Evolutionary conservation across 2,888 invertebrate species (phyloP).

Genomic region (Drosophila imparisetae): DNA sequence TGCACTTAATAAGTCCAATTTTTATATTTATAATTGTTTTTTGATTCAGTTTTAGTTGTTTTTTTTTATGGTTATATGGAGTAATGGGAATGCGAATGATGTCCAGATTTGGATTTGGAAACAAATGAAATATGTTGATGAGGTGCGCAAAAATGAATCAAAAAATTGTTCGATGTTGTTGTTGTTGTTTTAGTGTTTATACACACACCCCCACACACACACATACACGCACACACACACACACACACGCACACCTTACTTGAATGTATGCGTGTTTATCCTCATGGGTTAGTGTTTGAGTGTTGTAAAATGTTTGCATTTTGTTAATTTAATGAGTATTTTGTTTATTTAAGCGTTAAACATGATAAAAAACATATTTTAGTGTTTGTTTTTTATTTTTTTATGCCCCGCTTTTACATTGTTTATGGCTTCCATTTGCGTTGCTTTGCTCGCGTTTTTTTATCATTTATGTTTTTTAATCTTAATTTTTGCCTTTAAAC

Average conservation of each 20-base stretch:
- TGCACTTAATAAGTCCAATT: conserved; percentile 75
- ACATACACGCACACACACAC: not conserved
- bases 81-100: conserved; percentile 1
- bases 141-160: conserved; percentile 47
- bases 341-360: conserved; percentile 34
- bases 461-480: conserved; percentile 11
- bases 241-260: conserved; percentile 4
- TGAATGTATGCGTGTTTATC: conserved; percentile 15
- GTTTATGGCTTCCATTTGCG: conserved; percentile 75
- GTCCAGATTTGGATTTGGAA: conserved; percentile 10
- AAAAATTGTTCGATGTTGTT: conserved; percentile 23
- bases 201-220: conserved; percentile 9
- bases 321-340: conserved; percentile 48
- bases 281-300: conserved; percentile 38
- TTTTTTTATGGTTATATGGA: not conserved
- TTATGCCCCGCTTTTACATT: conserved; percentile 36
- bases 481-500: conserved; percentile 20
- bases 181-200: conserved; percentile 13
- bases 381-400: conserved; percentile 2
- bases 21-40: conserved; percentile 24
- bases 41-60: conserved; percentile 16
- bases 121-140: conserved; percentile 55
- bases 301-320: conserved; percentile 33
- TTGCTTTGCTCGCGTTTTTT: conserved; percentile 45
- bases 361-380: conserved; percentile 23